These are phyloP conservation scores for Oncorhynchus mykiss DNA, from an alignment of 2,113 vertebrate genomes.

Conservation along the genomic window DNA sequence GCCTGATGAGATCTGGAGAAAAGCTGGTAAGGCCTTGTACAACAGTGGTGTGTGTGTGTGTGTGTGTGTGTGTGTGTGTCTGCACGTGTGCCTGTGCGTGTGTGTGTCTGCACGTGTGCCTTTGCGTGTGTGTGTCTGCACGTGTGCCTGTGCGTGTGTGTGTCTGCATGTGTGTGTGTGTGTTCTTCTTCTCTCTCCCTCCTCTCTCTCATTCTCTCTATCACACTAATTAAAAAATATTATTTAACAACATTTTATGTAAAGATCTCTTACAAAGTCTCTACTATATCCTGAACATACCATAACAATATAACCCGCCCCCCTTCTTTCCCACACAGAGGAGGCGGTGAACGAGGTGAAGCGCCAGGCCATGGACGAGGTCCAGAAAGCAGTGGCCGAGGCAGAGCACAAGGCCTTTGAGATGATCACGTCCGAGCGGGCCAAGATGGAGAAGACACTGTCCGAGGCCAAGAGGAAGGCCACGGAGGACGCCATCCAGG, in stretches of 20 bases:
- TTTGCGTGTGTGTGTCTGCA: no score
- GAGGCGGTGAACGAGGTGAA: conserved; percentile 99
- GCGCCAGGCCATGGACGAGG: conserved; percentile 98
- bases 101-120: no score
- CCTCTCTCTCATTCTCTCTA: neutral
- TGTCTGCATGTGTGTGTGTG: no score
- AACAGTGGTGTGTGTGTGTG: neutral
- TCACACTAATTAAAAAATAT: no score
- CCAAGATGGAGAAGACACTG: conserved; percentile 97
- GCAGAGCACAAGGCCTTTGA: conserved; percentile 98
- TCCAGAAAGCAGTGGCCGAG: conserved; percentile 96
- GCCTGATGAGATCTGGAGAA: conserved; percentile 98
- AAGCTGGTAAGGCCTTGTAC: conserved; percentile 84
- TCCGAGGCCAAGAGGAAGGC: conserved; percentile 93
- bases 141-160: rapidly evolving
- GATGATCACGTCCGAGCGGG: conserved; percentile 93
- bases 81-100: no score
- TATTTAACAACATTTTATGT: no score
- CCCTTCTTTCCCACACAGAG: conserved; percentile 70
- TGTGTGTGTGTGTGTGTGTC: no score
- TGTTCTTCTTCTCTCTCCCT: neutral
- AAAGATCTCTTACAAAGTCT: no score
- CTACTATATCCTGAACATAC: no score
- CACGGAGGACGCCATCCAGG: conserved; percentile 90
- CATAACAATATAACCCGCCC: no score